Evolutionary conservation across 2,113 vertebrate species (phyloP).

Genomic region (Sinocyclocheilus maitianheensis): DNA sequence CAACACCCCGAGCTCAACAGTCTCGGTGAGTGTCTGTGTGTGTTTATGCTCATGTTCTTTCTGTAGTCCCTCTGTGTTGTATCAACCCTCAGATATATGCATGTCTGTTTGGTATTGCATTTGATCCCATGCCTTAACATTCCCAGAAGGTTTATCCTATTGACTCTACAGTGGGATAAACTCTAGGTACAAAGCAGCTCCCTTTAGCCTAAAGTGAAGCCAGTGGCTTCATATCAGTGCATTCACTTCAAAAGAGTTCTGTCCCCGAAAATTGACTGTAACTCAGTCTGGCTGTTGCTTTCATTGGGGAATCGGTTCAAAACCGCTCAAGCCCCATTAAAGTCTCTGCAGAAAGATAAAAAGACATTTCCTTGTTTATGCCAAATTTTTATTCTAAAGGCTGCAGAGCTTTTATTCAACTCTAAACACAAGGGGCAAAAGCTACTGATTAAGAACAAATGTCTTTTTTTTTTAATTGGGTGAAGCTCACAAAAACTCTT

Average conservation of each 20-base stretch:
- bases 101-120: constrained; percentile 40
- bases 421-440: neutral
- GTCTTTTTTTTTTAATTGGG: neutral
- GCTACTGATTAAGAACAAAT: neutral
- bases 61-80: constrained; percentile 5
- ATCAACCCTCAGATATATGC: constrained; percentile 8
- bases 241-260: constrained; percentile 23
- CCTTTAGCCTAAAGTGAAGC: constrained; percentile 32
- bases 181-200: constrained; percentile 28
- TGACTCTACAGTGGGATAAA: constrained; percentile 39
- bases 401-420: neutral
- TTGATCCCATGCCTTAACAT: constrained; percentile 33
- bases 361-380: neutral
- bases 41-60: constrained; percentile 16
- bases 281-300: constrained; percentile 16
- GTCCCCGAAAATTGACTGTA: constrained; percentile 14
- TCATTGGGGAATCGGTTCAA: neutral
- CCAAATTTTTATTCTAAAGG: neutral
- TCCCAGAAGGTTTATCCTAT: constrained; percentile 35
- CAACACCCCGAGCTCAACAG: constrained; percentile 97
- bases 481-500: neutral
- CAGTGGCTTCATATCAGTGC: constrained; percentile 22
- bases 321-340: neutral
- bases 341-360: constrained; percentile 3
- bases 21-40: constrained; percentile 82